Evolutionary conservation across 2,888 invertebrate species (phyloP).

Genomic region (Rhamphomyia laevipes): DNA sequence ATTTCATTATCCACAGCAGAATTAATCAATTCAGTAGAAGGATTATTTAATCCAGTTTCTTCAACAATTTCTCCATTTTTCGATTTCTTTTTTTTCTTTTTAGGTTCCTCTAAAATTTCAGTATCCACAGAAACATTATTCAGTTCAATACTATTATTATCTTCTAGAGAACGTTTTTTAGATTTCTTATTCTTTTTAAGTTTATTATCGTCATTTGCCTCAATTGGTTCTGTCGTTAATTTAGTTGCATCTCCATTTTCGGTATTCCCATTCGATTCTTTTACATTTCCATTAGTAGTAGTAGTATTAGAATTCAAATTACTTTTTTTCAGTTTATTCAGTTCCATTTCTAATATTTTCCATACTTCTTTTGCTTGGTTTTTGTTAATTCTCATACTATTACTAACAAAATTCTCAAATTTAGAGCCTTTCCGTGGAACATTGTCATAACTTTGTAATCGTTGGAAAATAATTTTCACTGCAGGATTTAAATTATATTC

Average conservation of each 20-base stretch:
- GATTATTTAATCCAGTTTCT: no score
- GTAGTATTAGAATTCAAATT: not conserved
- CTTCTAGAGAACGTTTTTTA: constrained; percentile 39
- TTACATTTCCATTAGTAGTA: not conserved
- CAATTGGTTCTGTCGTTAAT: not conserved
- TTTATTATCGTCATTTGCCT: not conserved
- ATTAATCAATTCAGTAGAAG: constrained; percentile 3
- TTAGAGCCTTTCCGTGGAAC: constrained; percentile 78
- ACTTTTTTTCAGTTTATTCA: constrained; percentile 33
- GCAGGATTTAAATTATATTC: constrained; percentile 35
- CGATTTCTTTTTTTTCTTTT: constrained; percentile 11
- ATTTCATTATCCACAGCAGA: not conserved
- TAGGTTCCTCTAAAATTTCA: constrained; percentile 1
- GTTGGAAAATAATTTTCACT: constrained; percentile 51
- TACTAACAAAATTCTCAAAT: constrained; percentile 66
- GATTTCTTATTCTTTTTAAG: constrained; percentile 15
- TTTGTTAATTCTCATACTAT: constrained; percentile 44
- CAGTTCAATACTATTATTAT: constrained; percentile 8
- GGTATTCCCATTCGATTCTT: not conserved
- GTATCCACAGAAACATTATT: not conserved
- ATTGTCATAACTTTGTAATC: constrained; percentile 60
- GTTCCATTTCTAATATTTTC: constrained; percentile 44
- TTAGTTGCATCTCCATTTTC: not conserved
- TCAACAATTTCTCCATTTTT: not conserved
- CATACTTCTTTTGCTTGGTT: constrained; percentile 59